phyloP scores from a whole-genome alignment of 2,113 vertebrate genomes.

The Donacobius atricapilla region DNA sequence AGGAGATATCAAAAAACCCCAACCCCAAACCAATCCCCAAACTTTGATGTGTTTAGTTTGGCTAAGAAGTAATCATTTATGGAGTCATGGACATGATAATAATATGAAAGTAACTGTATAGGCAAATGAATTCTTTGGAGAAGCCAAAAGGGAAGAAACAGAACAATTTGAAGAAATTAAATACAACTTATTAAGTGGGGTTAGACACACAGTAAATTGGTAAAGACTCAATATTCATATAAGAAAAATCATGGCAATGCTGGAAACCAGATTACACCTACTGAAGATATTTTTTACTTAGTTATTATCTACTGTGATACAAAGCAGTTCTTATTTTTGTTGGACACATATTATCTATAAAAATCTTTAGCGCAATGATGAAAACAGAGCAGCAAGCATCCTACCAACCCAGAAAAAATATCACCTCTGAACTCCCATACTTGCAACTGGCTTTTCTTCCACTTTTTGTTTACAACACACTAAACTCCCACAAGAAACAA shows the following conservation, averaged over 20 bases:
- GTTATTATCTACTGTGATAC: neutral
- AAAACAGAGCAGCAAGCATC: neutral
- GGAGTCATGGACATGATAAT: neutral
- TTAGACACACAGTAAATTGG: neutral
- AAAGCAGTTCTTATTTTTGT: neutral
- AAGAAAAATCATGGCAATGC: neutral
- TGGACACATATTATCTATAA: neutral
- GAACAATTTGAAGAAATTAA: neutral
- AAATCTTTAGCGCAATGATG: neutral
- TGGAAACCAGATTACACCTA: neutral
- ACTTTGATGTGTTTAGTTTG: neutral
- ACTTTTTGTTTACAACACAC: neutral
- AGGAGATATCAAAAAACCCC: neutral
- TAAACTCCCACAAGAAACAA: neutral
- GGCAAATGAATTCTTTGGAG: neutral
- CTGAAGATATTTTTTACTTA: neutral
- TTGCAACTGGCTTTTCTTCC: neutral
- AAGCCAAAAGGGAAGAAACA: neutral
- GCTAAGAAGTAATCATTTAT: neutral
- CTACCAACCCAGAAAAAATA: neutral
- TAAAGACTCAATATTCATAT: neutral
- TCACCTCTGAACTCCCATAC: neutral
- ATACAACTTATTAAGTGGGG: neutral
- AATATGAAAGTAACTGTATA: neutral
- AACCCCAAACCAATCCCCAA: neutral